Base-by-base conservation (phyloP, 2,888 invertebrate species). In the Spatulosminthurus flaviceps region DNA sequence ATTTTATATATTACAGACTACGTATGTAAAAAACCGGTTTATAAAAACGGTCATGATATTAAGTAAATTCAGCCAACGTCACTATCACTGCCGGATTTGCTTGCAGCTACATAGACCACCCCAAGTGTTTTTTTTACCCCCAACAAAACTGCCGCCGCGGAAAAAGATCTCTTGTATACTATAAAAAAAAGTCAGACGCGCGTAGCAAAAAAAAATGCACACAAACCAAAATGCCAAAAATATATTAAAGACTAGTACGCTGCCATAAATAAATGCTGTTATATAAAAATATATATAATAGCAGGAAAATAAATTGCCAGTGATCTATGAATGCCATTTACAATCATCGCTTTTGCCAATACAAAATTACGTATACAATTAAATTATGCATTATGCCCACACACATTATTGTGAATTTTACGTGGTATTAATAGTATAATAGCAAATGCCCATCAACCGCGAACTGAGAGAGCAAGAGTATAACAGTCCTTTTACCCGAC, bases 131-230 rank as follows among this genome's bases (percentile, higher is more conserved):
- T 74, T n/a, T n/a, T n/a, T n/a, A n/a, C 22, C 34, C 75, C 75
- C 67, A 78, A 71, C 69, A 75, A 66, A 64, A 74, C 75, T 24
- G 78, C 76, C 29, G 64, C 76, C 26, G 78, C 80, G 51, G 75
- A 76, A 28, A 73, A 78, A 78, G 66, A n/a, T 61, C 66, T 72
- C 41, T 66, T 66, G 75, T 24, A 43, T 26, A 75, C 75, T 60
- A 75, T 61, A 75, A 75, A 66, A 66, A n/a, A 74, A 21, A 41
- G 64, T 66, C 64, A 75, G 29, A 75, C 76, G 41, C 66, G 76
- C 26, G 26, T n/a, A n/a, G n/a, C n/a, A n/a, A n/a, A 67, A 26
- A 76, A 34, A 76, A 41, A 34, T 61, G 60, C 60, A 64, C 28
- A 64, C 29, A 22, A n/a, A 70, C 70, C 70, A 34, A 70, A 29